A percentile compares a stretch with the other conserved stretches of the same genome.
Conservation (phyloP, 2,888 invertebrate species). For the Eubasilissa splendida region DNA sequence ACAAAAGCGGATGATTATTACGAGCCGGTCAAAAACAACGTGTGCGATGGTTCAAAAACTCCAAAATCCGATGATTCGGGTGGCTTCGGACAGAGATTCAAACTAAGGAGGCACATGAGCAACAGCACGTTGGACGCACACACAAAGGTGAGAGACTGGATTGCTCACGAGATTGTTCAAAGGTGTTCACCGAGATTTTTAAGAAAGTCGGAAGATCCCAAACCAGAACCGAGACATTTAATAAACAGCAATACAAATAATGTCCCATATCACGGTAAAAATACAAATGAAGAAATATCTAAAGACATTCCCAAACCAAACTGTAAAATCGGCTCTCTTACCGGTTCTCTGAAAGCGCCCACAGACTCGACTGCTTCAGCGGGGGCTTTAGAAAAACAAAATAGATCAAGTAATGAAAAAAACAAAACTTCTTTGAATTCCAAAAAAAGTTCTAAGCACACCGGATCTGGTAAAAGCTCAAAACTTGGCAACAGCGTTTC, state of each 20-base stretch:
- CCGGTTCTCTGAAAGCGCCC: constrained; percentile 68
- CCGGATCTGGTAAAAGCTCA: constrained; percentile 40
- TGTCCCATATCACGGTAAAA: constrained; percentile 30
- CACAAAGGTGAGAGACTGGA: constrained; percentile 91
- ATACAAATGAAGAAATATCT: constrained; percentile 28
- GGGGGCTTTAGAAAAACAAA: constrained; percentile 59
- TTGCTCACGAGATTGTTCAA: constrained; percentile 83
- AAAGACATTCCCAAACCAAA: constrained; percentile 53
- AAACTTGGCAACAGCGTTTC: constrained; percentile 64
- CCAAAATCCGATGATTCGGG: constrained; percentile 73
- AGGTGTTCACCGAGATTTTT: constrained; percentile 80
- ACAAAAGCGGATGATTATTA: constrained; percentile 70
- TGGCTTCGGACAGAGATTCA: constrained; percentile 75
- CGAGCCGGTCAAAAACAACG: constrained; percentile 70
- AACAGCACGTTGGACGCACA: constrained; percentile 88
- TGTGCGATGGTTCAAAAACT: constrained; percentile 73
- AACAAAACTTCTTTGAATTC: constrained; percentile 22
- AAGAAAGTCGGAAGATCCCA: constrained; percentile 64
- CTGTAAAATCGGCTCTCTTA: constrained; percentile 56
- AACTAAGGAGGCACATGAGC: constrained; percentile 81
- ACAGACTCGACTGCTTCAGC: constrained; percentile 65
- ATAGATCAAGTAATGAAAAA: constrained; percentile 44
- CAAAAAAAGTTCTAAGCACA: constrained; percentile 39
- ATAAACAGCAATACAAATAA: constrained; percentile 41
- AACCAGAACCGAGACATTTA: constrained; percentile 36